Evolutionary conservation across 2,113 vertebrate species (phyloP).

Genomic region (Semnopithecus entellus): DNA sequence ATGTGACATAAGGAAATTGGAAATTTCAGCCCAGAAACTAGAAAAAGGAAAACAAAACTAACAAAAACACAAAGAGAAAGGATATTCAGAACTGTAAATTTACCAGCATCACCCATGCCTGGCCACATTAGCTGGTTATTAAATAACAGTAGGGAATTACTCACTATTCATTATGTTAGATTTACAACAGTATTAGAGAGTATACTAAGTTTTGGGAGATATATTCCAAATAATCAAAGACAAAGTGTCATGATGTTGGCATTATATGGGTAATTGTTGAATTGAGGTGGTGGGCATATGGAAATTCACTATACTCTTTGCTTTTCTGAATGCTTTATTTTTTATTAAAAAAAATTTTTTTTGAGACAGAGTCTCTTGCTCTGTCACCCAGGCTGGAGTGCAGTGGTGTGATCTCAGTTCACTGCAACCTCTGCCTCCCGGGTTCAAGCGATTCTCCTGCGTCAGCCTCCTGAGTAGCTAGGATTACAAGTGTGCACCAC

Average conservation of each 20-base stretch:
- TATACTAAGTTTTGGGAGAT: background rate
- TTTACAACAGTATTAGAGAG: background rate
- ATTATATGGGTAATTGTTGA: conserved; percentile 11
- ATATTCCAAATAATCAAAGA: background rate
- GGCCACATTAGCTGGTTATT: background rate
- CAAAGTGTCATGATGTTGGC: conserved; percentile 5
- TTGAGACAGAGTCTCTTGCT: too few species aligned
- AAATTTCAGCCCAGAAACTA: conserved; percentile 18
- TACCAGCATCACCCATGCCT: background rate
- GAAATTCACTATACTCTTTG: background rate
- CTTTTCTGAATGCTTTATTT: background rate
- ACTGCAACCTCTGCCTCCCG: too few species aligned
- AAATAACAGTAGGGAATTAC: background rate
- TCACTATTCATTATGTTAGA: background rate
- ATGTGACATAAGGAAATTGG: background rate
- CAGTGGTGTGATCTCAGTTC: too few species aligned
- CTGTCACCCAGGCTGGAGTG: too few species aligned
- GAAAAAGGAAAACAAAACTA: conserved; percentile 23
- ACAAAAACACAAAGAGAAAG: conserved; percentile 42
- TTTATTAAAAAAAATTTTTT: too few species aligned
- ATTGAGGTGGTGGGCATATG: background rate
- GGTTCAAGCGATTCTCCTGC: too few species aligned
- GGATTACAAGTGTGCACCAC: too few species aligned
- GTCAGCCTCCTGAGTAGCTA: too few species aligned
- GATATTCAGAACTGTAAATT: background rate